phyloP scores from a whole-genome alignment of 2,113 vertebrate genomes.

The Odontesthes bonariensis region DNA sequence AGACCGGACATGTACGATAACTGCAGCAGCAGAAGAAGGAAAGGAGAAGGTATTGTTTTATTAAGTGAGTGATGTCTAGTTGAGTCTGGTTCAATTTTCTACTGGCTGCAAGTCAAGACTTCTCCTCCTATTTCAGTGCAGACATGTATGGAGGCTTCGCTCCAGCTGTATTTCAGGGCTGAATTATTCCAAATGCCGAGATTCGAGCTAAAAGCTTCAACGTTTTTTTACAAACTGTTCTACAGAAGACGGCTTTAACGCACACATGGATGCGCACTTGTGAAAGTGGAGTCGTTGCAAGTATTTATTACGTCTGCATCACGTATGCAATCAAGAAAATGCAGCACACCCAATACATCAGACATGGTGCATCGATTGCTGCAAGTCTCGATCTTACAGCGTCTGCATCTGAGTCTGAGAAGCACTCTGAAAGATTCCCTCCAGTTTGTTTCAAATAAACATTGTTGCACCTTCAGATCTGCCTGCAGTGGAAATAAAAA shows the following conservation, averaged over 20 bases:
- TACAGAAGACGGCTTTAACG: slow-evolving; percentile 10
- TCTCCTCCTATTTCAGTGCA: slow-evolving; percentile 8
- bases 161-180: slow-evolving; percentile 25
- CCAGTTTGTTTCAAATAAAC: neutral
- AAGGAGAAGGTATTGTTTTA: slow-evolving; percentile 59
- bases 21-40: slow-evolving; percentile 22
- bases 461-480: neutral
- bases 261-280: slow-evolving; percentile 4
- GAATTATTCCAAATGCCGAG: slow-evolving; percentile 55
- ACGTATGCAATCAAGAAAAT: slow-evolving; percentile 17
- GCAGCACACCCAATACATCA: slow-evolving; percentile 12
- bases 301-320: slow-evolving; percentile 18
- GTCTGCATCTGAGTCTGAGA: neutral
- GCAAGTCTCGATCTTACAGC: slow-evolving; percentile 1
- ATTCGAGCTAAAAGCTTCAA: slow-evolving; percentile 30
- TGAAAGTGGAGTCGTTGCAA: slow-evolving; percentile 7
- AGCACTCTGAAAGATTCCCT: neutral
- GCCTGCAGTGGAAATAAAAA: neutral
- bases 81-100: slow-evolving; percentile 50
- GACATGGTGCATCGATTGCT: neutral
- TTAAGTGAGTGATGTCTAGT: slow-evolving; percentile 52
- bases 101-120: slow-evolving; percentile 46
- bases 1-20: slow-evolving; percentile 11
- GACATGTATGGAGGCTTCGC: slow-evolving; percentile 33
- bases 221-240: slow-evolving; percentile 14